Evolutionary conservation across 2,797 vertebrate species (phyloP).

Genomic region (Remorina albescens): DNA sequence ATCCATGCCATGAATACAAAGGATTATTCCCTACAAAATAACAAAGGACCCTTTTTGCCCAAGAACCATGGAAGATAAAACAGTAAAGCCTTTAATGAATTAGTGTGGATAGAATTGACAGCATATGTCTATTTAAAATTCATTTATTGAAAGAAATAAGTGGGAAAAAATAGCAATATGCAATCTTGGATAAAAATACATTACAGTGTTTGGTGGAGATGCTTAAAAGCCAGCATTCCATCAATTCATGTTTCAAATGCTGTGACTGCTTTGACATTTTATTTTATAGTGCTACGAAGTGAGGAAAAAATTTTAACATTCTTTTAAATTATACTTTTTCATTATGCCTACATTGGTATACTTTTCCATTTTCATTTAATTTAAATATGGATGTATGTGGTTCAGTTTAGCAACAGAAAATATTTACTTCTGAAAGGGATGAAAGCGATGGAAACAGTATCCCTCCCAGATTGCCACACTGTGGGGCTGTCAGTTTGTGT

Average conservation of each 20-base stretch:
- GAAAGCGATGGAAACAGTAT: conserved; percentile 48
- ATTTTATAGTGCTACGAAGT: conserved; percentile 1
- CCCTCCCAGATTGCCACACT: conserved; percentile 56
- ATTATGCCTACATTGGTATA: background rate
- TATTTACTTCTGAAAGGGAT: conserved; percentile 31
- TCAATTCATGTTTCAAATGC: conserved; percentile 23
- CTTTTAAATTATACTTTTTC: background rate
- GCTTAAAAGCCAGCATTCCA: conserved; percentile 14
- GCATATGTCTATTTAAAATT: conserved; percentile 51
- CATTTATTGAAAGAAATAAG: conserved; percentile 33
- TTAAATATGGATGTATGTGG: background rate
- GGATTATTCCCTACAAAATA: conserved; percentile 65
- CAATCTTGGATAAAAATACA: conserved; percentile 16
- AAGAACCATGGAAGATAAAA: conserved; percentile 61
- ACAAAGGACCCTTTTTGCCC: conserved; percentile 55
- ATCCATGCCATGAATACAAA: conserved; percentile 69
- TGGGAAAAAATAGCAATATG: conserved; percentile 15
- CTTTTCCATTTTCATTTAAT: background rate
- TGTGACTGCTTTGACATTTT: conserved; percentile 7
- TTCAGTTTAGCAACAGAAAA: conserved; percentile 14
- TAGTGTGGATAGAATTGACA: conserved; percentile 64
- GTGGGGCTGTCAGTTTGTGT: conserved; percentile 56
- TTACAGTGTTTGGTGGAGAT: background rate
- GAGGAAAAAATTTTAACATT: background rate
- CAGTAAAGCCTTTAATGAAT: conserved; percentile 69